Conservation (phyloP, 35 echinoderm and acorn worm genomes). For the Amphiura filiformis region DNA sequence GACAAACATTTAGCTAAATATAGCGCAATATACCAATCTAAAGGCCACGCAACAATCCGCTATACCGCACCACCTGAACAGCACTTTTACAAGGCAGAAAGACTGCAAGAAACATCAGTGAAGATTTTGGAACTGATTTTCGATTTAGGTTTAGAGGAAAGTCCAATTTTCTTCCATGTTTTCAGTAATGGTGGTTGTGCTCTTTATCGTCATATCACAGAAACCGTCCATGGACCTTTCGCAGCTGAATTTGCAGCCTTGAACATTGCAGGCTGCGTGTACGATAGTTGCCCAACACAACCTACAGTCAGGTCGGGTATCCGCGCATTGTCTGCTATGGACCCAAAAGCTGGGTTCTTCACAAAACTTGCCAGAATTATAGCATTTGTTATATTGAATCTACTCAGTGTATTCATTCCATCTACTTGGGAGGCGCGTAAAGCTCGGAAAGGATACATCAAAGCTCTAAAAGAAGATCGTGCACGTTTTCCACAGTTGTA, state of each 20-base stretch:
- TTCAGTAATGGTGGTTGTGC: conserved; percentile 89
- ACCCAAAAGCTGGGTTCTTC: conserved; percentile 22
- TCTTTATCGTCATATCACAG: conserved; percentile 63
- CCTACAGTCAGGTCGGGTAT: conserved; percentile 15
- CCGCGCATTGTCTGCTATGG: conserved; percentile 31
- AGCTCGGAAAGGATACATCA: background rate
- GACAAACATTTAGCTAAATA: conserved; percentile 91
- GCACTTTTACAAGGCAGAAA: conserved; percentile 33
- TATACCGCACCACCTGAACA: conserved; percentile 60
- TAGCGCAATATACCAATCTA: conserved; percentile 89
- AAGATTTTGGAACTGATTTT: conserved; percentile 83
- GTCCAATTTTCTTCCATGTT: conserved; percentile 80
- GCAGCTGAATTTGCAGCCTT: conserved; percentile 20
- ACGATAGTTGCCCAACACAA: conserved; percentile 66
- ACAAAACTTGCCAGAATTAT: conserved; percentile 17
- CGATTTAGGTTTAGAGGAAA: conserved; percentile 86
- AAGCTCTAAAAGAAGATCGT: conserved; percentile 32
- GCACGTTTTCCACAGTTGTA: conserved; percentile 64
- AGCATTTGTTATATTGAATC: conserved; percentile 1
- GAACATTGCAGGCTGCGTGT: conserved; percentile 63
- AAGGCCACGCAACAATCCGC: conserved; percentile 78
- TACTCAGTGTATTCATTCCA: conserved; percentile 24
- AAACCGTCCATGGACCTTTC: conserved; percentile 54
- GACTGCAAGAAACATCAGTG: conserved; percentile 26
- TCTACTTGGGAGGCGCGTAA: background rate